These are phyloP conservation scores for Enteromius thamalakanensis DNA, from an alignment of 2,797 vertebrate genomes.

Conservation along the genomic window DNA sequence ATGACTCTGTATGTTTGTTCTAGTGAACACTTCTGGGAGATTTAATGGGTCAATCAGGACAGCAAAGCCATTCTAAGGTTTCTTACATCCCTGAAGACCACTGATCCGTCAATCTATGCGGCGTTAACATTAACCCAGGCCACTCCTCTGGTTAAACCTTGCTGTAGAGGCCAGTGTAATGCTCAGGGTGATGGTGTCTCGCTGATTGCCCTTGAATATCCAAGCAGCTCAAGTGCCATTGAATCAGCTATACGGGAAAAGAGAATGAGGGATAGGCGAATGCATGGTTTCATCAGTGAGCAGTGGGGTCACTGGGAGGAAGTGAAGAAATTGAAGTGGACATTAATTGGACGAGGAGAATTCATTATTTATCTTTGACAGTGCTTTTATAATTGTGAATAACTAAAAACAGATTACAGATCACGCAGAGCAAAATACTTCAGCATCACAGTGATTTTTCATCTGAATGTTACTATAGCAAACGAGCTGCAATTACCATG, in stretches of 20 bases:
- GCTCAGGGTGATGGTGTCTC: slow-evolving; percentile 35
- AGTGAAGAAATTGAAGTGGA: slow-evolving; percentile 7
- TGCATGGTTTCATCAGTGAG: slow-evolving; percentile 1
- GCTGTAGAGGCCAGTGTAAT: slow-evolving; percentile 32
- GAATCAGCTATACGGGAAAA: slow-evolving; percentile 35
- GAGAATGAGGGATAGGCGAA: neutral
- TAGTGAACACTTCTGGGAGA: slow-evolving; percentile 4
- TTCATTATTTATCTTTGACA: neutral
- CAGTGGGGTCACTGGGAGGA: slow-evolving; percentile 9
- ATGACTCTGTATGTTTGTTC: slow-evolving; percentile 25
- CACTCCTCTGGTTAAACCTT: slow-evolving; percentile 22
- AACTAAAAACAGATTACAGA: slow-evolving; percentile 22
- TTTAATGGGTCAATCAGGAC: slow-evolving; percentile 34
- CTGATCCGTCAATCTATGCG: slow-evolving; percentile 4
- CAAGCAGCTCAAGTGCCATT: slow-evolving; percentile 55
- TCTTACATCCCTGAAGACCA: neutral
- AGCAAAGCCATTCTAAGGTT: slow-evolving; percentile 7
- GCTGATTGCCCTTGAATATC: slow-evolving; percentile 54
- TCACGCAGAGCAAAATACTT: slow-evolving; percentile 14
- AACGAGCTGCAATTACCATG: slow-evolving; percentile 6
- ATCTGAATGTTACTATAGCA: slow-evolving; percentile 6
- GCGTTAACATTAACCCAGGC: slow-evolving; percentile 29
- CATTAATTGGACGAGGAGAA: slow-evolving; percentile 17
- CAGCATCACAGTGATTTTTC: slow-evolving; percentile 13
- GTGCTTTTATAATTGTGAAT: slow-evolving; percentile 7